Conservation (phyloP, 2,888 invertebrate species). For the Resseliella maxima region DNA sequence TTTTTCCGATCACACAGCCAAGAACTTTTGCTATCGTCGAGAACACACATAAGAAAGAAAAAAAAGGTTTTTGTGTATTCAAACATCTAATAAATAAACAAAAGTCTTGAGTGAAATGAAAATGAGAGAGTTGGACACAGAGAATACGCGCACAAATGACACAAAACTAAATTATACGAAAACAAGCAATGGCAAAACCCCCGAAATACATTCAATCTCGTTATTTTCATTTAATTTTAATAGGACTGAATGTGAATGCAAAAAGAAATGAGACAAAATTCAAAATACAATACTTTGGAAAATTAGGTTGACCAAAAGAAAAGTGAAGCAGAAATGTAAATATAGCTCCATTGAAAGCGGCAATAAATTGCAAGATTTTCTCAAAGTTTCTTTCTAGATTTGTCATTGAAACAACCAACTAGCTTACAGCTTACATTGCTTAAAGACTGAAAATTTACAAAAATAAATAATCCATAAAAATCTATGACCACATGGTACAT, state of each 20-base stretch:
- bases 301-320: slow-evolving; percentile 33
- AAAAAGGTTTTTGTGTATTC: slow-evolving; percentile 13
- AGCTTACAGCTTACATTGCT: not conserved
- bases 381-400: not conserved
- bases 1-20: not conserved
- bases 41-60: not conserved
- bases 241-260: not conserved
- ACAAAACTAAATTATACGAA: slow-evolving; percentile 42
- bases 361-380: slow-evolving; percentile 15
- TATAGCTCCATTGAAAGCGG: not conserved
- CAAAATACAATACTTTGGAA: not conserved
- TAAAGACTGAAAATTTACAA: not conserved
- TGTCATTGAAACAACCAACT: not conserved
- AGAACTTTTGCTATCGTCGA: not conserved
- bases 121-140: not conserved
- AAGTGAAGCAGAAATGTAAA: not conserved
- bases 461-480: slow-evolving; percentile 41
- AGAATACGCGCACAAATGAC: not conserved
- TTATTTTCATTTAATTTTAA: slow-evolving; percentile 51
- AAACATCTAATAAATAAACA: slow-evolving; percentile 53
- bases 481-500: slow-evolving; percentile 13
- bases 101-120: slow-evolving; percentile 48
- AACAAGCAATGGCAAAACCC: slow-evolving; percentile 39
- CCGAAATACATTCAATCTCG: slow-evolving; percentile 46
- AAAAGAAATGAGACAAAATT: not conserved